These are phyloP conservation scores for Vesta saturnalis DNA, from an alignment of 2,888 invertebrate species.

Conservation along the genomic window DNA sequence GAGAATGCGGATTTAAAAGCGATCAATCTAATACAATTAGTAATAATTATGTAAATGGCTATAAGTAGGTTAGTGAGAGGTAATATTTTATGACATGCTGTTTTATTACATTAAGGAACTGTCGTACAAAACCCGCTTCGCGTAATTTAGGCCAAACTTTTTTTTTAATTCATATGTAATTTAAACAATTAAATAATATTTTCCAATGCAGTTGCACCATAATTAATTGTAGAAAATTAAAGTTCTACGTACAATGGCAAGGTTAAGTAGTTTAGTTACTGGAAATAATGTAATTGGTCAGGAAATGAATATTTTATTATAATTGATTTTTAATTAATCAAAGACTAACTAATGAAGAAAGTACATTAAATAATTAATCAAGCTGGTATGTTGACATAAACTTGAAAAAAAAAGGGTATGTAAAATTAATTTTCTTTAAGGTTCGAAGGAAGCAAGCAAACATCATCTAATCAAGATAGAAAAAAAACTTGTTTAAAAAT, in stretches of 20 bases:
- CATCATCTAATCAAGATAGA: conserved; percentile 31
- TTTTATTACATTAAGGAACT: conserved; percentile 44
- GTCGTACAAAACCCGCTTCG: conserved; percentile 41
- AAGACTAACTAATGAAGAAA: conserved; percentile 31
- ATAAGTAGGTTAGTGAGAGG: conserved; percentile 51
- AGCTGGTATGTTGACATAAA: conserved; percentile 18
- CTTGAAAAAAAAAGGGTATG: conserved; percentile 16
- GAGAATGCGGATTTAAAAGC: conserved; percentile 42
- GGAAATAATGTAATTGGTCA: conserved; percentile 5
- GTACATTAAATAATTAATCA: conserved; percentile 27
- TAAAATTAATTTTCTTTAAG: conserved; percentile 22
- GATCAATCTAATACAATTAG: conserved; percentile 41
- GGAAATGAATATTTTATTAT: conserved; percentile 16
- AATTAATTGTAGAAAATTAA: neutral
- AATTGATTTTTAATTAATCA: conserved; percentile 28
- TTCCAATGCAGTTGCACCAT: conserved; percentile 22
- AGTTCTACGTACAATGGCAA: neutral
- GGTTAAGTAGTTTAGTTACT: neutral
- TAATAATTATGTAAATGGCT: conserved; percentile 49
- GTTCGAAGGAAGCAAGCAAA: conserved; percentile 28
- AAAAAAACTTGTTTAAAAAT: conserved; percentile 33
- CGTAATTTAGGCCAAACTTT: conserved; percentile 42
- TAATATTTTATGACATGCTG: conserved; percentile 45
- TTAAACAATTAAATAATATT: neutral
- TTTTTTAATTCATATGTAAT: conserved; percentile 17